These are phyloP conservation scores for Dyspetes luteomarginatus DNA, from an alignment of 2,888 invertebrate genomes.

Conservation along the genomic window DNA sequence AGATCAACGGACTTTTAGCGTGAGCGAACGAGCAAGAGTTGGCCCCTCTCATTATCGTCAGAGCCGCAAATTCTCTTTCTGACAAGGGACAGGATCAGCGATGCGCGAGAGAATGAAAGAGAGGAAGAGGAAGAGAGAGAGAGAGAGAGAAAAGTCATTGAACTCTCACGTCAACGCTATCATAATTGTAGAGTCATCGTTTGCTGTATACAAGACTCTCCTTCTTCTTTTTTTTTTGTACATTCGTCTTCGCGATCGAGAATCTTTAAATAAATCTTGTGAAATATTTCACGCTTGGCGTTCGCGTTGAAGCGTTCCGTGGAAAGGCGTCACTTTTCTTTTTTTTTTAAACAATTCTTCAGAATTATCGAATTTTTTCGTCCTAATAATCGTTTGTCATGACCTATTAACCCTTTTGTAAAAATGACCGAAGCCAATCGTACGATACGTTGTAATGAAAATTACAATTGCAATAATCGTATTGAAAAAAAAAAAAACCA, in stretches of 20 bases:
- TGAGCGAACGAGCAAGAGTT: background rate
- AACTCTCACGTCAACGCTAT: slow-evolving; percentile 51
- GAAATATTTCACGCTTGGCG: background rate
- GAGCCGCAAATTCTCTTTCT: slow-evolving; percentile 60
- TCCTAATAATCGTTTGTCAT: too few species aligned
- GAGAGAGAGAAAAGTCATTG: slow-evolving; percentile 42
- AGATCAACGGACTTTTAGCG: slow-evolving; percentile 54
- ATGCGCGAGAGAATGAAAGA: slow-evolving; percentile 35
- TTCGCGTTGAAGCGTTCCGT: background rate
- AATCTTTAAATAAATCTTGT: slow-evolving; percentile 1
- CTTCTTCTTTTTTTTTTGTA: slow-evolving; percentile 18
- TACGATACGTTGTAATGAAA: too few species aligned
- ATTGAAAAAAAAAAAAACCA: too few species aligned
- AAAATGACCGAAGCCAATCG: too few species aligned
- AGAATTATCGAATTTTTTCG: too few species aligned
- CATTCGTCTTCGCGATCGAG: slow-evolving; percentile 13
- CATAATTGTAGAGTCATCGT: slow-evolving; percentile 50
- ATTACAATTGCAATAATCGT: too few species aligned
- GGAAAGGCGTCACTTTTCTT: background rate
- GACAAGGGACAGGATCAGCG: slow-evolving; percentile 38
- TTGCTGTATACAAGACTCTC: slow-evolving; percentile 28
- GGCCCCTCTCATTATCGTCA: slow-evolving; percentile 26
- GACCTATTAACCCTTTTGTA: too few species aligned
- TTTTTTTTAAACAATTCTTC: too few species aligned
- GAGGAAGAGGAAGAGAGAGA: slow-evolving; percentile 20